Evolutionary conservation across 1,140 invertebrate genomes (phyloP).

Genomic region (Brachionus koreanus): DNA sequence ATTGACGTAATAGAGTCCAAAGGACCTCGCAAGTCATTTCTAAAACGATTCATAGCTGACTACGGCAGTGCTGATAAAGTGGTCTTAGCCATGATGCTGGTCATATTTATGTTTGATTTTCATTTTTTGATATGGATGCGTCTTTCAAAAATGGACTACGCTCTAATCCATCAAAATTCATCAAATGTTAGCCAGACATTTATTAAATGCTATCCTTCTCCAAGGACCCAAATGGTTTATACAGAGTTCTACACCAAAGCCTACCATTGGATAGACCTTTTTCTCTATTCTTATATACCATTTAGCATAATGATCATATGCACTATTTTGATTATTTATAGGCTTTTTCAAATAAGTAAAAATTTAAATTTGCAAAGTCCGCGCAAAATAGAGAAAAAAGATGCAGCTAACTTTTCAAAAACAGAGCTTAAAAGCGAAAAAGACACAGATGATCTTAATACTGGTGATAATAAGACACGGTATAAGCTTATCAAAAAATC

Average conservation of each 20-base stretch:
- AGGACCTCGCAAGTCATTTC: not conserved
- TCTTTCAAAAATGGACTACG: not conserved
- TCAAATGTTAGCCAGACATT: not conserved
- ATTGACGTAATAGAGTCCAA: not conserved
- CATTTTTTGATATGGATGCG: constrained; percentile 43
- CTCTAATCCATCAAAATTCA: not conserved
- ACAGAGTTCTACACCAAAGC: not conserved
- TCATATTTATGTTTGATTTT: constrained; percentile 36
- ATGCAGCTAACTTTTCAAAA: not conserved
- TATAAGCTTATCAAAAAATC: constrained; percentile 6
- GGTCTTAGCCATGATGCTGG: constrained; percentile 8
- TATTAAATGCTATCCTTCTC: not conserved
- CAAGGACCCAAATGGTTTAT: not conserved
- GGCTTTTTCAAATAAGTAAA: constrained; percentile 20
- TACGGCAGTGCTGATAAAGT: constrained; percentile 34
- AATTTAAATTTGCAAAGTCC: not conserved
- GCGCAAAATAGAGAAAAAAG: not conserved
- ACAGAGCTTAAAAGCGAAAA: not conserved
- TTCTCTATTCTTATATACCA: constrained; percentile 37
- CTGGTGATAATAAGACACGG: not conserved
- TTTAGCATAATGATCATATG: constrained; percentile 38
- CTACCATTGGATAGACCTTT: constrained; percentile 39
- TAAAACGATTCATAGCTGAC: not conserved
- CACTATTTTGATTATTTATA: constrained; percentile 32
- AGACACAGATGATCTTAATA: not conserved